Conservation (phyloP, 2,888 invertebrate species). For the Portevinia maculata region DNA sequence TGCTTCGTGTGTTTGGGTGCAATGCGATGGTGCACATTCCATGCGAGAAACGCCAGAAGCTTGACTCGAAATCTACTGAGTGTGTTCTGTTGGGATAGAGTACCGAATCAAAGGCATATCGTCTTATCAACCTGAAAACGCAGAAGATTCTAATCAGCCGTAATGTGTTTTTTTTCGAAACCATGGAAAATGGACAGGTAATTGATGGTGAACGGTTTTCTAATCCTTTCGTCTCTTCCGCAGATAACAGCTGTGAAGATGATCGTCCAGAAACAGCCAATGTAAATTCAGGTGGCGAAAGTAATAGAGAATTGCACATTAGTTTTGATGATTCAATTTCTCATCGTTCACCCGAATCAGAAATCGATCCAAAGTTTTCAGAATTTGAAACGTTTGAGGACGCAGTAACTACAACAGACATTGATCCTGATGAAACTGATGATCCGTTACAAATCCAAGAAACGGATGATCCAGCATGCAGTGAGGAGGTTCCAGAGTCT, state of each 20-base stretch:
- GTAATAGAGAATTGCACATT: conserved; percentile 3
- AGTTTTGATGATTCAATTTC: background rate
- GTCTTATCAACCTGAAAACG: background rate
- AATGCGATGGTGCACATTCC: conserved; percentile 68
- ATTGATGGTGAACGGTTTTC: background rate
- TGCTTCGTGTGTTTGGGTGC: conserved; percentile 69
- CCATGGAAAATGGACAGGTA: conserved; percentile 1
- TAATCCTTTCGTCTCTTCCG: background rate
- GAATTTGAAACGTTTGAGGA: conserved; percentile 8
- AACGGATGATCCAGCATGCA: background rate
- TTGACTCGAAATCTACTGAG: conserved; percentile 65
- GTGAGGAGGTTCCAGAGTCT: too few relatives aligned
- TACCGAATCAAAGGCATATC: conserved; percentile 55
- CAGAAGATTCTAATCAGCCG: background rate
- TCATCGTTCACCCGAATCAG: background rate
- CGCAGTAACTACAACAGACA: background rate
- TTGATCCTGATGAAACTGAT: background rate
- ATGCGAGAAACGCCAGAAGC: conserved; percentile 39
- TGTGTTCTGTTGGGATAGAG: conserved; percentile 69
- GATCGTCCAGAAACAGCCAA: background rate
- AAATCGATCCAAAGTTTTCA: background rate
- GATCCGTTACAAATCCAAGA: background rate
- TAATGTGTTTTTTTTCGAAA: conserved; percentile 10
- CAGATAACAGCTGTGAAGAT: background rate
- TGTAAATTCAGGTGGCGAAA: conserved; percentile 5